Percentiles rank a stretch among this genome's conserved stretches.
Evolutionary conservation across 2,797 vertebrate species (phyloP).

Genomic region (Dicrostonyx torquatus): DNA sequence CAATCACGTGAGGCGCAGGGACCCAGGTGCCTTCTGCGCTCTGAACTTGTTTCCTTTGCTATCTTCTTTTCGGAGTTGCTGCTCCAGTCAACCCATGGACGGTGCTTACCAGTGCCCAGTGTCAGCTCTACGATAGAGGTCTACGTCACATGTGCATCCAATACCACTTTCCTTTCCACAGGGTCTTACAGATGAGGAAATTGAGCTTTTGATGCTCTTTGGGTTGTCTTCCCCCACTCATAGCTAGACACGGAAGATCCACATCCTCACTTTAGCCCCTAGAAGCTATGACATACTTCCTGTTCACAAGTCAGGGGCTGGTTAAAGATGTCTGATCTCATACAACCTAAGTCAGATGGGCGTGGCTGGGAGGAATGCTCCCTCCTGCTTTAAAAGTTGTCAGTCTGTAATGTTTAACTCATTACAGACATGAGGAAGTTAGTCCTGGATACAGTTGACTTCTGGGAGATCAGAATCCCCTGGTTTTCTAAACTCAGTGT

Average conservation of each 20-base stretch:
- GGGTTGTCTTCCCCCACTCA: neutral
- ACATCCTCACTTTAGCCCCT: neutral
- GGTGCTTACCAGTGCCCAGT: neutral
- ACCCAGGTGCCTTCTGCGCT: neutral
- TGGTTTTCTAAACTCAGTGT: neutral
- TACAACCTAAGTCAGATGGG: neutral
- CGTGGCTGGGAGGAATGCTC: neutral
- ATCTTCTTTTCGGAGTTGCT: neutral
- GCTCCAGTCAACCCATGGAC: neutral
- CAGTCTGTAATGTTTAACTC: neutral
- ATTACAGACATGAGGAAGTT: neutral
- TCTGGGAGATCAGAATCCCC: neutral
- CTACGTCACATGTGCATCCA: no score
- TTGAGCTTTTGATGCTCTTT: neutral
- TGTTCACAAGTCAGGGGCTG: neutral
- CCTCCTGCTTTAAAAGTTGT: neutral
- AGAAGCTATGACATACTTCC: fast-evolving
- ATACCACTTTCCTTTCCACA: neutral
- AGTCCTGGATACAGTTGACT: neutral
- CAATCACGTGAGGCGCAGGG: neutral
- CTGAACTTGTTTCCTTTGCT: neutral
- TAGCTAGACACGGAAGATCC: neutral
- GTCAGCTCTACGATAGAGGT: neutral
- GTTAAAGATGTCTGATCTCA: neutral
- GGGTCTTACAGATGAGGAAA: neutral